These are phyloP conservation scores for Zootermopsis nevadensis DNA, from an alignment of 2,888 invertebrate genomes.

Conservation along the genomic window DNA sequence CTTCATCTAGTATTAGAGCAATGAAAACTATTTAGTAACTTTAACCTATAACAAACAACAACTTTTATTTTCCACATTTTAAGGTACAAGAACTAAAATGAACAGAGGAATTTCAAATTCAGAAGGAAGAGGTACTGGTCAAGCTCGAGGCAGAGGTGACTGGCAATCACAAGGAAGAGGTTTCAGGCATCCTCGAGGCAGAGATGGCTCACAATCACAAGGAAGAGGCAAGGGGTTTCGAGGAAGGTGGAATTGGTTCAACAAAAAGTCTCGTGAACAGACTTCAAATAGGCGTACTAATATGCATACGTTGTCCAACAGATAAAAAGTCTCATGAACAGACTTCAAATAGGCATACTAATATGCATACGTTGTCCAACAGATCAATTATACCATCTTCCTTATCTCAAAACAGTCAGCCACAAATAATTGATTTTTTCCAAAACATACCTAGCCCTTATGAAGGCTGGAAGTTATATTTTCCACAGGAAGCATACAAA, in stretches of 20 bases:
- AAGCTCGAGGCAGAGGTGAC: not conserved
- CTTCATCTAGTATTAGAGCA: too few relatives aligned
- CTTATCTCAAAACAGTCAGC: conserved; percentile 15
- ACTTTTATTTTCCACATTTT: not conserved
- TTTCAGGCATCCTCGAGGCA: not conserved
- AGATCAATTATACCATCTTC: not conserved
- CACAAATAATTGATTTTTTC: conserved; percentile 31
- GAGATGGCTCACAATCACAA: not conserved
- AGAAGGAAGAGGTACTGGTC: not conserved
- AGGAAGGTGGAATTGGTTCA: conserved; percentile 14
- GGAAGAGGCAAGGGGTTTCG: not conserved
- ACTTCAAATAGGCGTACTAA: not conserved
- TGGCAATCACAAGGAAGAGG: not conserved
- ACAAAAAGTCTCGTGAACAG: not conserved
- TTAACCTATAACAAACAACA: not conserved
- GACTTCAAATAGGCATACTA: not conserved
- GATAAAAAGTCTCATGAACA: too few relatives aligned
- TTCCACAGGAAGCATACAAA: conserved; percentile 72
- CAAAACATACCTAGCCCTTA: conserved; percentile 62
- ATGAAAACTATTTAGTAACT: too few relatives aligned
- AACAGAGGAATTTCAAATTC: not conserved
- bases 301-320: not conserved
- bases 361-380: not conserved
- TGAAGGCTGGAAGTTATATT: conserved; percentile 83
- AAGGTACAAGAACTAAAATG: not conserved